Base-by-base conservation (phyloP, 1,140 invertebrate species). In the Myzus persicae region DNA sequence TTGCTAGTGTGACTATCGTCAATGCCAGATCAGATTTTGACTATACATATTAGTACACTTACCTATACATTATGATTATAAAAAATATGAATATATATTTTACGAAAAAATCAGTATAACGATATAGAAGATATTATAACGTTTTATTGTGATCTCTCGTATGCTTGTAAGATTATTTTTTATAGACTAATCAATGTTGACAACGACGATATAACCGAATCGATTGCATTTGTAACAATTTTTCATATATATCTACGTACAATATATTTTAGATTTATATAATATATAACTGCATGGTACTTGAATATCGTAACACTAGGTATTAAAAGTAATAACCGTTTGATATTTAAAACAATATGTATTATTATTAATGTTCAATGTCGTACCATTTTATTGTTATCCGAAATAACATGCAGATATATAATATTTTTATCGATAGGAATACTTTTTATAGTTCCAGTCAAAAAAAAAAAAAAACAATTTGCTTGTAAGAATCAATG, bases 21-120 rank as follows among this genome's bases (percentile, higher is more conserved):
- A 76, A 91, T 82, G 67, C 42, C 90, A 91, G 90, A 91, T 91
- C 90, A 82, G 82, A 91, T 91, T 46, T 91, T 36, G 42, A 91
- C n/a, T 81, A 44, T 81, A 91, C 26, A 31, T 31, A 90, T n/a
- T 59, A 59, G 36, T 84, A 84, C 22, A 84, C 20, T 24, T 84
- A 84, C 38, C 20, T 84, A 81, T 81, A 36, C 14, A 44, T 22
- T 42, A 87, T 87, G 82, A 46, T 59, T 54, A 42, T 90, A 59
- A 40, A 42, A 90, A 90, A 6, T 54, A 38, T 59, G 7, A 31
- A 91, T 76, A 67, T 11, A n/a, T 11, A n/a, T 91, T 22, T 24
- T 59, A 67, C 46, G 44, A 36, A 88, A 51, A 51, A 42, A 88
- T 48, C n/a, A 51, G 31, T 90, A 42, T 59, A 89, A 90, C 51